These are phyloP conservation scores for Cactoblastis cactorum DNA, from an alignment of 2,888 invertebrate species.

Conservation along the genomic window DNA sequence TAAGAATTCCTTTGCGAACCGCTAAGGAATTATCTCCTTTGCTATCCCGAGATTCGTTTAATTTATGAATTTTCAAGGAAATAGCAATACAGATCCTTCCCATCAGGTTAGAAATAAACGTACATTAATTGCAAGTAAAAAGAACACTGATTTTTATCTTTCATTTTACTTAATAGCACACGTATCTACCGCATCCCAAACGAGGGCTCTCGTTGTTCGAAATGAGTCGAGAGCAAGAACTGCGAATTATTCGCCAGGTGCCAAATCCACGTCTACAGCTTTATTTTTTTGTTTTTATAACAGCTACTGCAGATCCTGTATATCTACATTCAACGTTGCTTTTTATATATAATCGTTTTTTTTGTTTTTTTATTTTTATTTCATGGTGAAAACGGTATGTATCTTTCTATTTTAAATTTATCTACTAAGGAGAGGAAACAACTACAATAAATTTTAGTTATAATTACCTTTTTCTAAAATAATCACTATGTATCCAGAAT, in stretches of 20 bases:
- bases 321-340: not conserved
- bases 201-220: constrained; percentile 41
- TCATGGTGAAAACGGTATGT: not conserved
- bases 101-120: too few relatives aligned
- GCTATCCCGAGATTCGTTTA: too few relatives aligned
- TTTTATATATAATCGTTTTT: constrained; percentile 26
- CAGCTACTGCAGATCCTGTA: constrained; percentile 16
- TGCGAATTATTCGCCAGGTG: constrained; percentile 66
- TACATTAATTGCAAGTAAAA: too few relatives aligned
- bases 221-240: constrained; percentile 46
- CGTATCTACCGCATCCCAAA: constrained; percentile 32
- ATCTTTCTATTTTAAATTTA: not conserved
- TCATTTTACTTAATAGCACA: constrained; percentile 28
- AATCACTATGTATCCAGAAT: not conserved
- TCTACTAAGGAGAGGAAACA: not conserved
- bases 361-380: not conserved
- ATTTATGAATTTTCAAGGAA: too few relatives aligned
- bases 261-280: constrained; percentile 20
- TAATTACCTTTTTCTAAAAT: too few relatives aligned
- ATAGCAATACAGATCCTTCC: too few relatives aligned
- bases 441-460: too few relatives aligned
- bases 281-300: constrained; percentile 22
- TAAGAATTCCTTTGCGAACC: too few relatives aligned
- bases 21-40: too few relatives aligned
- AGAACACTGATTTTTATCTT: not conserved